phyloP scores from a whole-genome alignment of 53 echinoderm and acorn worm species.

The Echinometra lucunter region DNA sequence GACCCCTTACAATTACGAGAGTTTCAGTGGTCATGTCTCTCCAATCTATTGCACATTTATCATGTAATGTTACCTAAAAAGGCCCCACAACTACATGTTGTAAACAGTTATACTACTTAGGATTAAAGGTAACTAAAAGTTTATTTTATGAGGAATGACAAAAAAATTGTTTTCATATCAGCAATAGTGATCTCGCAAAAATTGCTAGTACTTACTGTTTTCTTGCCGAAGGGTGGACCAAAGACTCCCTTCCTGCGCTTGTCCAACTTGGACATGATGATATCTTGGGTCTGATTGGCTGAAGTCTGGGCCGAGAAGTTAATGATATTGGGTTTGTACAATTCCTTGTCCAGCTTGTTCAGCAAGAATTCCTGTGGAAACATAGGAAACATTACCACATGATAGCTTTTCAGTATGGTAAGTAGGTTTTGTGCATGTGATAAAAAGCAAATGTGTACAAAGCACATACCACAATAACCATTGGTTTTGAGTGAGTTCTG shows the following conservation, averaged over 20 bases:
- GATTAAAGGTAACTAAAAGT: neutral
- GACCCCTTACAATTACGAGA: neutral
- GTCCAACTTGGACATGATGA: conserved; percentile 99
- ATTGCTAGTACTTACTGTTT: conserved; percentile 80
- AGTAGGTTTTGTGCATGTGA: no score
- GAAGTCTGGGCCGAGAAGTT: conserved; percentile 99
- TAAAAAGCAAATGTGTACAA: no score
- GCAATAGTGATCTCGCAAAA: no score
- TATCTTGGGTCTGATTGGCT: conserved; percentile 98
- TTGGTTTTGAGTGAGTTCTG: no score
- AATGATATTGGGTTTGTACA: conserved; percentile 95
- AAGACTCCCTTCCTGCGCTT: conserved; percentile 98
- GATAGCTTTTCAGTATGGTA: no score
- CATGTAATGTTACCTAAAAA: neutral
- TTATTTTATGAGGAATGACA: neutral
- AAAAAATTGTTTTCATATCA: no score
- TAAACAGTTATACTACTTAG: no score
- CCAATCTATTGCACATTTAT: neutral
- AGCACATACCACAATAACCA: no score
- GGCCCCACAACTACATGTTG: no score
- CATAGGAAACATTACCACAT: no score
- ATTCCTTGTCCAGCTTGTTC: conserved; percentile 92
- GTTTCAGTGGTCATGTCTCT: neutral
- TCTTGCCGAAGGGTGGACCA: conserved; percentile 98
- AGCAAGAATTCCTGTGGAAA: conserved; percentile 89